These are phyloP conservation scores for Anniella stebbinsi DNA, from an alignment of 2,797 vertebrate species.

Conservation along the genomic window DNA sequence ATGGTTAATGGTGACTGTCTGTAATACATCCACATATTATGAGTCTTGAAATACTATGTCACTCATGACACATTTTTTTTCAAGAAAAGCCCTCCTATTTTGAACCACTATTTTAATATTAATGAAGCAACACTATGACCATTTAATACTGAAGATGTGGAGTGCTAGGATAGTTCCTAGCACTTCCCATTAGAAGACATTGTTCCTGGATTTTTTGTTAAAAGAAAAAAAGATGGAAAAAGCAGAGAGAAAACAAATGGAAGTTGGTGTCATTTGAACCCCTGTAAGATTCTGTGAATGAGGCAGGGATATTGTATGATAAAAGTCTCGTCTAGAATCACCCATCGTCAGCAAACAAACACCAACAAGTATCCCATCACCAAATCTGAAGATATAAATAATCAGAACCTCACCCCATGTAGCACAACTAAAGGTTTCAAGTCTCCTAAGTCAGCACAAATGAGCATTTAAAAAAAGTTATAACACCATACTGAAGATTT, in stretches of 20 bases:
- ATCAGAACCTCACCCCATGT: neutral
- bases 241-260: neutral
- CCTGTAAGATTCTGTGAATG: too few species aligned
- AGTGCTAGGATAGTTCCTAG: too few species aligned
- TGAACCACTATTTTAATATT: constrained; percentile 10
- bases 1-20: constrained; percentile 40
- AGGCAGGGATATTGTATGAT: neutral
- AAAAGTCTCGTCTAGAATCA: neutral
- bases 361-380: neutral
- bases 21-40: neutral
- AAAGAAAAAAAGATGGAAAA: neutral
- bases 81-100: neutral
- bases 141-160: neutral
- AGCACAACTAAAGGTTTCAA: neutral
- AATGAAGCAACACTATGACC: neutral
- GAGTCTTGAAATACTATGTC: constrained; percentile 20
- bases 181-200: neutral
- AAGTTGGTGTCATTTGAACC: neutral
- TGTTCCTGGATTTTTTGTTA: neutral
- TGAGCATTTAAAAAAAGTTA: neutral
- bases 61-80: neutral
- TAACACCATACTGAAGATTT: neutral
- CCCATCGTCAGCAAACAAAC: neutral
- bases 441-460: neutral
- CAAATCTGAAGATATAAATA: neutral